Evolutionary conservation across 2,113 vertebrate genomes (phyloP).

Genomic region (Alexandromys fortis): DNA sequence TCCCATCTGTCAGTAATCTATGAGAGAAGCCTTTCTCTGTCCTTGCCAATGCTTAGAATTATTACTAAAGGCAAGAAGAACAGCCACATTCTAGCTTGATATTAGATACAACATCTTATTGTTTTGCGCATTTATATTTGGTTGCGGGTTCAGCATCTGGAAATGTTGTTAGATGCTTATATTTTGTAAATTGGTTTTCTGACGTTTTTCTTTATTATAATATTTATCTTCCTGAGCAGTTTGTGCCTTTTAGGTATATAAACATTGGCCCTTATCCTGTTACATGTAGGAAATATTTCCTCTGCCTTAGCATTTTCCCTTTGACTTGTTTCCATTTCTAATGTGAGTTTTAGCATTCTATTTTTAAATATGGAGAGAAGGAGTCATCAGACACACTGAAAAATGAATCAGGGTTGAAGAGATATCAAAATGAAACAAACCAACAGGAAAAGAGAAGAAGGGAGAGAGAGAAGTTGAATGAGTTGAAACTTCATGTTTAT

Average conservation of each 20-base stretch:
- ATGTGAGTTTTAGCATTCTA: not conserved
- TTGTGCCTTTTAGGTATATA: not conserved
- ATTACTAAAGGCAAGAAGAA: not conserved
- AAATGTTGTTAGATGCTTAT: not conserved
- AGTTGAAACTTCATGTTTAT: not conserved
- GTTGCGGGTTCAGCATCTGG: not conserved
- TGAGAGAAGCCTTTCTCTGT: not conserved
- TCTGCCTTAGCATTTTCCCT: not conserved
- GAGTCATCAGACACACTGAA: not conserved
- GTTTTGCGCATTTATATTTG: not conserved
- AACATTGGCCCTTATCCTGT: not conserved
- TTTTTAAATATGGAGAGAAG: constrained; percentile 4
- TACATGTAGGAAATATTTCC: not conserved
- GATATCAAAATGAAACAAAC: not conserved
- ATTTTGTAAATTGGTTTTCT: not conserved
- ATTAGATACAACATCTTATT: not conserved
- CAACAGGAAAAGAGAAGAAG: not conserved
- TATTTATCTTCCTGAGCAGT: not conserved
- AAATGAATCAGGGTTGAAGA: not conserved
- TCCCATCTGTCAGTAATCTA: not conserved
- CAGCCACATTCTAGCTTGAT: not conserved
- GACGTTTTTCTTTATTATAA: constrained; percentile 34
- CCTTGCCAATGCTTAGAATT: not conserved
- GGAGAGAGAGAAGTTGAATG: not conserved
- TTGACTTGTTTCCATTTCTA: not conserved